Evolutionary conservation across 2,888 invertebrate species (phyloP), one percentile per base, ranked within the genome.

Genomic region (Archips xylosteana): DNA sequence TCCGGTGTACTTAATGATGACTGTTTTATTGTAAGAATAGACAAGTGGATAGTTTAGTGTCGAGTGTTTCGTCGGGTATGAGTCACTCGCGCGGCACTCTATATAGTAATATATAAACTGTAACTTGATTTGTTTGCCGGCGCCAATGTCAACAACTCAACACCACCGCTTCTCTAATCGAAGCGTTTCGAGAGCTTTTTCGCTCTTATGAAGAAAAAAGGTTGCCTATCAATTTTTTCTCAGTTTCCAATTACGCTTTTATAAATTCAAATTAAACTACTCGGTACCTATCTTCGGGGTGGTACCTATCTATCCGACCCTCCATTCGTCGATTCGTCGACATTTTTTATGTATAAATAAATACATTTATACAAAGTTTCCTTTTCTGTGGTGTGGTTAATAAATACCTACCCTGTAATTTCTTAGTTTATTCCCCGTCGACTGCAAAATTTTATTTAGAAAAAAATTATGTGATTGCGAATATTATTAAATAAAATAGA

Each of bases 81-180:
- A 51, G 51, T 36, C 65, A 64, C 36, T 70, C 70, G 59, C 70
- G 59, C 23, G 42, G 70, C 70, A 59, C 63, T 71, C 70, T 34
- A 34, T 32, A 32, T 57, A 32, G 32, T 57, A 23, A 13, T 57
- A 32, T 54, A 57, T 57, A 32, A 75, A 76, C 75, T 80, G 85
- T 82, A 84, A 84, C 81, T 76, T 80, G 83, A 84, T 82, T 80
- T 82, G 81, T 81, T 83, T 78, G 78, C 76, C 73, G 70, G 64
- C 75, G 76, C 75, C 74, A 76, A 75, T 76, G 78, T 79, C 78
- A 82, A 83, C 81, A 82, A 54, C 70, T 72, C 75, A 75, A 65
- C 75, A 75, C 65, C 74, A 75, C 66, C 76, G 67, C 76, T 71
- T 74, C 60, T 72, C 64, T 72, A 71, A 75, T 75, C 75, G 72